phyloP scores from a whole-genome alignment of 2,113 vertebrate genomes.

The Eretmochelys imbricata region DNA sequence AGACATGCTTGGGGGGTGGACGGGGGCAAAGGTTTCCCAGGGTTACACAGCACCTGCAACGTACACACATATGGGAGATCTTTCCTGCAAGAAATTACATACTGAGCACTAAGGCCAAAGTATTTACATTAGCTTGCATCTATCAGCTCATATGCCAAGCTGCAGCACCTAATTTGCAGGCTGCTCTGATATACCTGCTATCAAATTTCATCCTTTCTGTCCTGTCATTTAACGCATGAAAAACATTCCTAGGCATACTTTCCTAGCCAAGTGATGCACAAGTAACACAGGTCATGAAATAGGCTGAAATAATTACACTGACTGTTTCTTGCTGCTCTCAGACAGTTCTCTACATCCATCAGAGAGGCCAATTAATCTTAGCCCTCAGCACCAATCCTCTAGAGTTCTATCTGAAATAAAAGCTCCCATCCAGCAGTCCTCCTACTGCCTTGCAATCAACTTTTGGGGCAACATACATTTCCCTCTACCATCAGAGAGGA shows the following conservation, averaged over 20 bases:
- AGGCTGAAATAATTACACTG: constrained; percentile 57
- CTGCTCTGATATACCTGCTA: constrained; percentile 42
- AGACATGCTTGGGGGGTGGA: neutral
- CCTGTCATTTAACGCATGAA: neutral
- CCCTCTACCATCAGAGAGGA: neutral
- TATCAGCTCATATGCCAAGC: constrained; percentile 35
- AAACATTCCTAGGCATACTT: constrained; percentile 16
- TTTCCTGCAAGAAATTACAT: neutral
- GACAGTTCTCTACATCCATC: constrained; percentile 26
- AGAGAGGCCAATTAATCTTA: constrained; percentile 42
- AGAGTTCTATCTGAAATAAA: neutral
- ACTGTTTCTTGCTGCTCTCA: constrained; percentile 47
- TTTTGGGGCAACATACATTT: neutral
- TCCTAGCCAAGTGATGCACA: constrained; percentile 12
- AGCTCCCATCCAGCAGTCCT: neutral
- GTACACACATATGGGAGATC: neutral
- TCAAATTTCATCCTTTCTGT: constrained; percentile 15
- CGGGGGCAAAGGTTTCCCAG: neutral
- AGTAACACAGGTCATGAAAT: constrained; percentile 31
- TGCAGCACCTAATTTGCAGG: constrained; percentile 63
- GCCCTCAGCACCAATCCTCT: constrained; percentile 25
- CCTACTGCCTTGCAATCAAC: neutral
- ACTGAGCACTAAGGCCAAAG: neutral
- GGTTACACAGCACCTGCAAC: constrained; percentile 41
- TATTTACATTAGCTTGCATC: neutral